Evolutionary conservation across 1,140 invertebrate genomes (phyloP), one percentile per base, ranked within the genome.

Genomic region (Phocides pigmalion): DNA sequence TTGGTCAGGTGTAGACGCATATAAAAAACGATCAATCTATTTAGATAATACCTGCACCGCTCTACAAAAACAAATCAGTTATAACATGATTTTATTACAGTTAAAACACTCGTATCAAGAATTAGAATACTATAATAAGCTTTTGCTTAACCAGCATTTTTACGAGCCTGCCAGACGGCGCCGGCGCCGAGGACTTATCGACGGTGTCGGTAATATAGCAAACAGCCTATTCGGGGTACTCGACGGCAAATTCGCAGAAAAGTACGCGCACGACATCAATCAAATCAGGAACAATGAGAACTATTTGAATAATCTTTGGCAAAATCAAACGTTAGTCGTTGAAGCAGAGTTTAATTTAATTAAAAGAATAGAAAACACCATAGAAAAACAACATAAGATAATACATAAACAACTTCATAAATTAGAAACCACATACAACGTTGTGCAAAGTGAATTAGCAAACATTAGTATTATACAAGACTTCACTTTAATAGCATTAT

Each of bases 381-480:
- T 59, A 2, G 42, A 59, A 6, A 59, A 59, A 32, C 25, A 59
- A 53, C 22, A 59, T 5, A 59, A 59, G n/a, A 19, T 59, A 2
- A 59, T 59, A 19, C 46, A 59, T n/a, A 59, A 20, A 20, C 46
- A 59, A 47, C 20, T 59, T 1, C 46, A 47, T 3, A 42, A 59
- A 1, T 59, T 53, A 19, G 4, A 59, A 47, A 16, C 12, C 3
- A 46, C 35, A 12, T 35, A 25, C 3, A 59, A n/a, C 1, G 2
- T 35, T 1, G 4, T 59, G 1, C 56, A 59, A 3, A 22, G 16
- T 6, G 35, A 73, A 44, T 46, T 73, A 12, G 47, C 64, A 50
- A 62, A 46, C 22, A 67, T 64, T 0, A 14, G 20, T n/a, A 28
- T 11, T 6, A 19, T 62, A 1, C 51, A 74, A 56, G 63, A 71